These are phyloP conservation scores for Lophius americanus DNA, from an alignment of 2,797 vertebrate species.

Conservation along the genomic window DNA sequence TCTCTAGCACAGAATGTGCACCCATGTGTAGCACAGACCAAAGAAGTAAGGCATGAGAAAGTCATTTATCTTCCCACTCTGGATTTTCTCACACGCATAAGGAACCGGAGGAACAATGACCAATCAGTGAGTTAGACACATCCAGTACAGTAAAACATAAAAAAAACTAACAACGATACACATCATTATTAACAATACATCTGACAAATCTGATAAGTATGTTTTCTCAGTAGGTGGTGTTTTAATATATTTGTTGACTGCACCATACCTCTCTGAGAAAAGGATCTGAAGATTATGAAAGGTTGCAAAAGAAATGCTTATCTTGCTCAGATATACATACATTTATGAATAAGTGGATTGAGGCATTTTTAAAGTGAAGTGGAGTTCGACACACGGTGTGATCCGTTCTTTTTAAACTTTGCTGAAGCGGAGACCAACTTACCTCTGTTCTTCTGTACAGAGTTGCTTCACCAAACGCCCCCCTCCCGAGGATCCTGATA, in stretches of 20 bases:
- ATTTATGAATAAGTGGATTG: too few relatives aligned
- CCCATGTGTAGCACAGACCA: not conserved
- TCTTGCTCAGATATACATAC: too few relatives aligned
- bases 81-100: constrained; percentile 63
- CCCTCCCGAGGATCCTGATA: constrained; percentile 94
- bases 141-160: not conserved
- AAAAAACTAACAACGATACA: not conserved
- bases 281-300: not conserved
- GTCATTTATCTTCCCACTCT: constrained; percentile 47
- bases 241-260: not conserved
- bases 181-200: not conserved
- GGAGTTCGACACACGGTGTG: too few relatives aligned
- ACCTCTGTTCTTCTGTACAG: constrained; percentile 97
- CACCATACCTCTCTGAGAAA: not conserved
- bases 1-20: not conserved
- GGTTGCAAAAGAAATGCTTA: not conserved
- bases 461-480: constrained; percentile 96
- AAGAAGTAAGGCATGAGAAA: constrained; percentile 13
- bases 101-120: constrained; percentile 22
- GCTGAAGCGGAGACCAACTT: constrained; percentile 26
- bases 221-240: not conserved
- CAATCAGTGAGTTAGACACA: constrained; percentile 13
- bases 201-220: not conserved
- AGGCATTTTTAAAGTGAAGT: too few relatives aligned
- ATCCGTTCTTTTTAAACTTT: too few relatives aligned